These are phyloP conservation scores for Pocillopora verrucosa DNA, from an alignment of 64 coral and sea anemone species.

Conservation along the genomic window DNA sequence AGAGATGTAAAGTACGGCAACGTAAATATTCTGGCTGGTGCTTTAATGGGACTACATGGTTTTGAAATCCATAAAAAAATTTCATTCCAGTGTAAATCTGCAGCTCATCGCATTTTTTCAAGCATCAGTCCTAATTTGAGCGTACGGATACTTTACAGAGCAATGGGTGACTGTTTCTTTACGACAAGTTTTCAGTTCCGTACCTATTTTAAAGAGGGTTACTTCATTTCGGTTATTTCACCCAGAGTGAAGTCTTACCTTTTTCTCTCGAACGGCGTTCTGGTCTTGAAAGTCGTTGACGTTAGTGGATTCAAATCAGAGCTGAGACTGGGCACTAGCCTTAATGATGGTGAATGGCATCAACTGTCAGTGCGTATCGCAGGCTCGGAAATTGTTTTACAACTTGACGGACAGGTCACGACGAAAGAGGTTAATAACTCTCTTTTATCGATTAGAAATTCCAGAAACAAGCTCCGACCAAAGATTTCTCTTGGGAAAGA, in stretches of 20 bases:
- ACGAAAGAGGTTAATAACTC: constrained; percentile 5
- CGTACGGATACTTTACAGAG: constrained; percentile 35
- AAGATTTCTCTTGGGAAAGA: constrained; percentile 64
- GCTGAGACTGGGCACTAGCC: constrained; percentile 37
- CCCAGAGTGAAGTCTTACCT: constrained; percentile 40
- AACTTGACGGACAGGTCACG: constrained; percentile 20
- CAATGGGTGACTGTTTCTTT: constrained; percentile 46
- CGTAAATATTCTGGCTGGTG: constrained; percentile 3
- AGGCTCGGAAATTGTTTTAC: not conserved
- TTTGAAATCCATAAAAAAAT: constrained; percentile 17
- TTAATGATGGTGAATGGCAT: constrained; percentile 87
- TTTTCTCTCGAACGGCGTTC: constrained; percentile 30
- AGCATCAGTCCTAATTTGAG: constrained; percentile 42
- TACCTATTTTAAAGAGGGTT: constrained; percentile 56
- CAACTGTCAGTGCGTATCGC: constrained; percentile 14
- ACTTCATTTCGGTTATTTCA: constrained; percentile 51
- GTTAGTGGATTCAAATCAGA: constrained; percentile 36
- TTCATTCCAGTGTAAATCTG: constrained; percentile 48
- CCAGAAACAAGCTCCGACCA: constrained; percentile 48
- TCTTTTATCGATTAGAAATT: constrained; percentile 10
- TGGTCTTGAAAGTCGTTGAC: constrained; percentile 32
- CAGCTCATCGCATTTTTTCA: constrained; percentile 45
- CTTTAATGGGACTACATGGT: not conserved
- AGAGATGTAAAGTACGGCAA: constrained; percentile 14
- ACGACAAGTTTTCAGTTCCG: constrained; percentile 77